A percentile compares a stretch with the other conserved stretches of the same genome.
Conservation (phyloP, 2,113 vertebrate genomes). For the Meriones unguiculatus region DNA sequence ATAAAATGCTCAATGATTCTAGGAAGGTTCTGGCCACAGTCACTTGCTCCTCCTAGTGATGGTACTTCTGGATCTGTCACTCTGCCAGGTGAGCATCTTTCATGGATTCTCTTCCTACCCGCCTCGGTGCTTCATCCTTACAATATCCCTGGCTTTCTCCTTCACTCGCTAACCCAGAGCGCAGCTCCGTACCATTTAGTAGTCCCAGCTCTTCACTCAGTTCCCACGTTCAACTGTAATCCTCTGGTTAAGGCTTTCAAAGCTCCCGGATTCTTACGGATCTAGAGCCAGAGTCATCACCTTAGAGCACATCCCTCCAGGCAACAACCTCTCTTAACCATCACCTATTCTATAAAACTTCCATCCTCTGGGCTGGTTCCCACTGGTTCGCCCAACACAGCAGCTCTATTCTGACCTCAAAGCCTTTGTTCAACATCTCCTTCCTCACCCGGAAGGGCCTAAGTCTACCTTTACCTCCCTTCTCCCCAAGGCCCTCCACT, state of each 20-base stretch:
- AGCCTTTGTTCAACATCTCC: rapidly evolving
- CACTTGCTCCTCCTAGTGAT: not conserved
- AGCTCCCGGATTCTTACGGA: not conserved
- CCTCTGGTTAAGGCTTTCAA: not conserved
- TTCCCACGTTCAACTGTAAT: not conserved
- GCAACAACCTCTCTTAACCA: rapidly evolving
- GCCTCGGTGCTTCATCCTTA: not conserved
- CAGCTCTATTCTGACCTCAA: not conserved
- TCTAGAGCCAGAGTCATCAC: not conserved
- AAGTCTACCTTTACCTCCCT: not conserved
- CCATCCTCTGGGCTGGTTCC: not conserved
- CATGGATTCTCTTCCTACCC: not conserved
- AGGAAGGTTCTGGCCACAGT: not conserved
- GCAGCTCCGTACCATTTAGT: not conserved
- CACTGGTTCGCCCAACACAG: too few relatives aligned
- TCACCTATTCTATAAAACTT: not conserved
- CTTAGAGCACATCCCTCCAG: not conserved
- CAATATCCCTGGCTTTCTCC: not conserved
- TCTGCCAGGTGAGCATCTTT: not conserved
- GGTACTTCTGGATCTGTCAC: not conserved
- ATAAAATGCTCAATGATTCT: not conserved
- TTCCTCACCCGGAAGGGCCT: not conserved
- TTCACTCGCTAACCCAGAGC: not conserved
- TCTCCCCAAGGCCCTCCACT: not conserved
- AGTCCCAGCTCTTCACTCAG: not conserved